Base-by-base conservation (phyloP, 2,888 invertebrate genomes). In the Oegoconia quadripuncta region DNA sequence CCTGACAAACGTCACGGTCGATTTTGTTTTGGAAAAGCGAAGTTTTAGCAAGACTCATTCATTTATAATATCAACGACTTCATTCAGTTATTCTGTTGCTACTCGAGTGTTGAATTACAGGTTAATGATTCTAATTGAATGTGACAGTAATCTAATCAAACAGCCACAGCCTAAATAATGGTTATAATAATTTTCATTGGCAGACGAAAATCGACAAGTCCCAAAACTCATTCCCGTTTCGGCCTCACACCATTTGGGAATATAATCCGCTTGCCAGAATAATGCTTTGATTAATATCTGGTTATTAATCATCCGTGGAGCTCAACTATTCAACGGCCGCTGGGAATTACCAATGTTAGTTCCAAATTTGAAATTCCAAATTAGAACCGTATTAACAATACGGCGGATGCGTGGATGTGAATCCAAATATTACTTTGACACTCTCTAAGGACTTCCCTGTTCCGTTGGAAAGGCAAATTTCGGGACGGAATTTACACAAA, bases 221-320 rank as follows among this genome's bases (percentile, higher is more conserved):
- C 33, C 40, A 32, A 44, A 41, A 37, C 39, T 40, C 43, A 41
- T 51, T 45, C 51, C 43, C 42, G 44, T 46, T 59, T 49, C 44
- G 45, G 22, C 34, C 42, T 44, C 46, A 45, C 46, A 44, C 52
- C 53, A 48, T 57, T 56, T 49, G 56, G 55, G 59, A 58, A 59
- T 59, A 56, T 59, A 59, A 62, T 59, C 52, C 60, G 48, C 46
- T 55, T 50, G 50, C 56, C 64, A 58, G 64, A 65, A 74, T 74
- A 74, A 75, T 74, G 68, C 66, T 64, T 64, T 78, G 77, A 76
- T 76, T 78, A 78, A 77, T 79, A 76, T 62, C 69, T 60, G 61
- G 70, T 61, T 70, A 75, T 75, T 75, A 76, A 74, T 79, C 78
- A 78, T 74, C 64, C 63, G 70, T 61, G 64, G 59, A 64, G 60